Percentiles rank a stretch among this genome's conserved stretches.
Conservation (phyloP, 2,888 invertebrate genomes). For the Liposcelis brunnea region DNA sequence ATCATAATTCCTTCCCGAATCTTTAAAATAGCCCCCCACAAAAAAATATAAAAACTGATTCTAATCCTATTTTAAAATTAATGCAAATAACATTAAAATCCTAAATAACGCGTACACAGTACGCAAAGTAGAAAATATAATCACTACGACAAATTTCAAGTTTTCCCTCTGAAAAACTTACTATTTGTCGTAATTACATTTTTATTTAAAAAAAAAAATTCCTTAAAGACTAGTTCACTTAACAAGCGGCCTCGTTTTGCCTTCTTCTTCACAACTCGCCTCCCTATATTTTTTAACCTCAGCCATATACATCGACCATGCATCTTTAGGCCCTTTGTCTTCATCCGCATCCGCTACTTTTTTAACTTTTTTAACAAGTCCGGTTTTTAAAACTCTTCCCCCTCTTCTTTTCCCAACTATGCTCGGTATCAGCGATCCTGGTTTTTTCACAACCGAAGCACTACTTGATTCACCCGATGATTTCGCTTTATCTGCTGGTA, state of each 20-base stretch:
- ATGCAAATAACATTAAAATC: conserved; percentile 10
- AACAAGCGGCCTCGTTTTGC: conserved; percentile 73
- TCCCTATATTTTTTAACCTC: conserved; percentile 87
- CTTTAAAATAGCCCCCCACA: too few relatives aligned
- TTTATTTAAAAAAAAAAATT: background rate
- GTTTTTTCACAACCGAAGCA: conserved; percentile 27
- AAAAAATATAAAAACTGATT: too few relatives aligned
- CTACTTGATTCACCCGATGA: conserved; percentile 20
- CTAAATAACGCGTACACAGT: too few relatives aligned
- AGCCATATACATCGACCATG: conserved; percentile 85
- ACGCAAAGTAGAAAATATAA: too few relatives aligned
- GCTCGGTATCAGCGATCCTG: conserved; percentile 29
- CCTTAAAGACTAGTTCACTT: conserved; percentile 39
- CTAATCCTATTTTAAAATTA: too few relatives aligned
- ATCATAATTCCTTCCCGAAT: too few relatives aligned
- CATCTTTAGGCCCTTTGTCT: conserved; percentile 50
- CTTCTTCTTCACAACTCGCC: conserved; percentile 79
- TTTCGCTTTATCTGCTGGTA: conserved; percentile 23
- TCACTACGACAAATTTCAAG: too few relatives aligned
- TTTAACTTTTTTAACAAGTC: conserved; percentile 72
- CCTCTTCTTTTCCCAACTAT: conserved; percentile 69
- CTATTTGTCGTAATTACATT: background rate
- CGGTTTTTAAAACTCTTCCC: conserved; percentile 74
- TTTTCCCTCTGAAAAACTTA: too few relatives aligned
- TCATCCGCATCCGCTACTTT: conserved; percentile 37